Conservation (phyloP, 2,888 invertebrate genomes). For the Acronicta alni region DNA sequence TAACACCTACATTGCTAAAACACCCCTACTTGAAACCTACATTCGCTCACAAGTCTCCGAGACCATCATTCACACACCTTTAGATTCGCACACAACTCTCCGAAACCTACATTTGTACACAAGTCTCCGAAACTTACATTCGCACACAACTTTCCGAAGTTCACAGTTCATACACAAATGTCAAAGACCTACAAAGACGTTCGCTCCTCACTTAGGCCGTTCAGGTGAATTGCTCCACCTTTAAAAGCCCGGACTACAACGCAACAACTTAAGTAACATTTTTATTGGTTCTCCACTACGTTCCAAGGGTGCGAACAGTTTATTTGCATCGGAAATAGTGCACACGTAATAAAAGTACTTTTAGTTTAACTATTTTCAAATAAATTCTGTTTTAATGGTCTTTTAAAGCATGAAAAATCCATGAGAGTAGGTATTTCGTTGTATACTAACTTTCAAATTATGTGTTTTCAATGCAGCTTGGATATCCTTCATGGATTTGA, state of each 20-base stretch:
- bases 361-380: slow-evolving; percentile 5
- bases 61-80: no score
- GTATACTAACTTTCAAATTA: not conserved
- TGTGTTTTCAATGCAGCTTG: no score
- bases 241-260: slow-evolving; percentile 46
- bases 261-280: slow-evolving; percentile 45
- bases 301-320: slow-evolving; percentile 32
- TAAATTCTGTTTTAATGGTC: not conserved
- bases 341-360: slow-evolving; percentile 9
- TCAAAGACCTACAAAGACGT: not conserved
- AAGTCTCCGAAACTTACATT: no score
- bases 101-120: no score
- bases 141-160: no score
- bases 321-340: slow-evolving; percentile 41
- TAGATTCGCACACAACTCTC: no score
- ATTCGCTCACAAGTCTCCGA: no score
- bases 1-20: no score
- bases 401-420: not conserved
- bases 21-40: no score
- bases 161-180: no score
- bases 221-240: slow-evolving; percentile 32
- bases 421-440: not conserved
- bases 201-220: slow-evolving; percentile 20
- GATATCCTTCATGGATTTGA: no score
- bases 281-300: slow-evolving; percentile 49